Base-by-base conservation (phyloP, 2,113 vertebrate genomes). In the Pelmatolapia mariae region DNA sequence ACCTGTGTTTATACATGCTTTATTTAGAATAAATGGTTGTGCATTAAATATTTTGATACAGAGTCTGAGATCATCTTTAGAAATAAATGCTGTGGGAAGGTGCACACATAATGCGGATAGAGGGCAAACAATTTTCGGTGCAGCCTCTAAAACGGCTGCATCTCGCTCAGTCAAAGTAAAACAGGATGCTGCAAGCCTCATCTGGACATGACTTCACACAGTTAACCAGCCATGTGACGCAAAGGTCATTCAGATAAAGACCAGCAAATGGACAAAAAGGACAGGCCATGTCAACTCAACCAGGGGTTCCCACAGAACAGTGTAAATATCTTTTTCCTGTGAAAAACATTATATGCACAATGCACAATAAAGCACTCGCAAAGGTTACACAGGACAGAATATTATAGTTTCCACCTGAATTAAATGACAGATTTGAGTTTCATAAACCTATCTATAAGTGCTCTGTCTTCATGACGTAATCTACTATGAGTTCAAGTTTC, bases 111-210 rank as follows among this genome's bases (percentile, higher is more conserved):
- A 33, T 18, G 31, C 29, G 2, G 50, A 82, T 10, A 82, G n/a
- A 33, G 43, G 8, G 13, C 57, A 66, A 82, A 78, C 24, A 76
- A 52, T 43, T 29, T 57, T 24, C 36, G 45, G 66, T 7, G 15
- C 47, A 9, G 80, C 12, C 56, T 87, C 29, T 80, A 68, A 57
- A 85, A 18, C 7, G 24, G 76, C 59, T 84, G 29, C 43, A 71
- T 59, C 76, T 19, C 50, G 11, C 6, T 81, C 26, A 36, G 52
- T 86, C 52, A 86, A 31, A 82, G 29, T 19, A 5, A 66, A 89
- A 38, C 93, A 82, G 89, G 88, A 40, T 29, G 29, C 24, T 33
- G 82, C 83, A 91, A 90, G 93, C 31, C n/a, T 59, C 80, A 33
- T 81, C 90, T 90, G 84, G 87, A 91, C 31, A 15, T 1, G 2